These are phyloP conservation scores for Accipiter cooperii DNA, from an alignment of 2,113 vertebrate genomes.

Conservation along the genomic window DNA sequence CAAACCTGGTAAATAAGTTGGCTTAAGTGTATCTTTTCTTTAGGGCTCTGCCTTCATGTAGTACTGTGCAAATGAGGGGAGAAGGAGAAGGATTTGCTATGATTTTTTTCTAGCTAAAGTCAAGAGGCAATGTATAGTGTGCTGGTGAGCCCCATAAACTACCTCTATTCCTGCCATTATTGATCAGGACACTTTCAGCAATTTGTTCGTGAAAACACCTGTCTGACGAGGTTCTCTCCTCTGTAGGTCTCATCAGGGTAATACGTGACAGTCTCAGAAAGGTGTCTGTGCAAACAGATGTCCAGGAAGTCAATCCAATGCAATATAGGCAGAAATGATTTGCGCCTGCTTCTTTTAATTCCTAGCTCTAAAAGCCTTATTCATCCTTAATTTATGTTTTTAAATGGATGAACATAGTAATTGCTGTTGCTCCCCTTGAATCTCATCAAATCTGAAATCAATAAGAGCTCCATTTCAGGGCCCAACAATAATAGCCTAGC, in stretches of 20 bases:
- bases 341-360: slow-evolving; percentile 1
- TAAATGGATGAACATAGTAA: slow-evolving; percentile 40
- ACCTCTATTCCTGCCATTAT: not conserved
- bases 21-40: not conserved
- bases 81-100: not conserved
- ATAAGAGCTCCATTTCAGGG: slow-evolving; percentile 27
- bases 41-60: not conserved
- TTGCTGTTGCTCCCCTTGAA: slow-evolving; percentile 27
- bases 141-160: not conserved
- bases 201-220: not conserved
- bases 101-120: not conserved
- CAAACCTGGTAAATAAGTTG: not conserved
- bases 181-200: not conserved
- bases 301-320: slow-evolving; percentile 7
- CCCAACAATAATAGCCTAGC: not conserved
- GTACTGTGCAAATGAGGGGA: not conserved
- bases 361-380: slow-evolving; percentile 26
- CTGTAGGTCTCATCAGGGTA: not conserved
- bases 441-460: slow-evolving; percentile 44
- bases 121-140: not conserved
- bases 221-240: not conserved
- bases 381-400: slow-evolving; percentile 50
- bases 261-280: not conserved
- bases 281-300: not conserved
- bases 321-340: not conserved